Evolutionary conservation across 2,888 invertebrate species (phyloP), one percentile per base, ranked within the genome.

Genomic region (Scaptomyza caliginosa): DNA sequence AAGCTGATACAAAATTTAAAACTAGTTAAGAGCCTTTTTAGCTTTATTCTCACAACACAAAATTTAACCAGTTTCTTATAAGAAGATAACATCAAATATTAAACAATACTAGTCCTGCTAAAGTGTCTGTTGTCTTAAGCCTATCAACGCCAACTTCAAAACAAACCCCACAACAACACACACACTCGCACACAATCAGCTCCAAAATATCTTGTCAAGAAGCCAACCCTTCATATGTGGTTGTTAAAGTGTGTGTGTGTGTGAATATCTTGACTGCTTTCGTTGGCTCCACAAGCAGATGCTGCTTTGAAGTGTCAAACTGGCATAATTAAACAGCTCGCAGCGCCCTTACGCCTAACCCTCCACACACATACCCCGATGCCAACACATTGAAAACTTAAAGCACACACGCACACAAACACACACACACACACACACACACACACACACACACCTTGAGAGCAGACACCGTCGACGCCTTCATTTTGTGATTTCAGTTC

Each of bases 291-390:
- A 24, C n/a, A 43, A 32, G 40, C 73, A 72, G 67, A 57, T 69
- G 79, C 83, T 85, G 81, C 89, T 88, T 88, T 88, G 88, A 87
- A 89, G 88, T 88, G 88, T 88, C 89, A 89, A 80, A 77, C 73
- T 76, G 89, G 88, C 87, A 88, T 88, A 88, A 82, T 87, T 88
- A 87, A 86, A 74, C 77, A 70, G 79, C 65, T 76, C 66, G 54
- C 67, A 69, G 76, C 65, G 34, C 38, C 39, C 52, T 30, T 40
- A 13, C 34, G 57, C 42, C 56, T 38, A 8, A 24, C 51, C 11
- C 16, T 8, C 26, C 30, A 2, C 23, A 21, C 39, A n/a, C 39
- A 48, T n/a, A n/a, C n/a, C n/a, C n/a, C n/a, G 42, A 34, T 49
- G 42, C 38, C 40, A 36, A 58, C 48, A 62, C 54, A 54, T 49